These are phyloP conservation scores for Xenentodon cancila DNA, from an alignment of 2,797 vertebrate species.

Conservation along the genomic window DNA sequence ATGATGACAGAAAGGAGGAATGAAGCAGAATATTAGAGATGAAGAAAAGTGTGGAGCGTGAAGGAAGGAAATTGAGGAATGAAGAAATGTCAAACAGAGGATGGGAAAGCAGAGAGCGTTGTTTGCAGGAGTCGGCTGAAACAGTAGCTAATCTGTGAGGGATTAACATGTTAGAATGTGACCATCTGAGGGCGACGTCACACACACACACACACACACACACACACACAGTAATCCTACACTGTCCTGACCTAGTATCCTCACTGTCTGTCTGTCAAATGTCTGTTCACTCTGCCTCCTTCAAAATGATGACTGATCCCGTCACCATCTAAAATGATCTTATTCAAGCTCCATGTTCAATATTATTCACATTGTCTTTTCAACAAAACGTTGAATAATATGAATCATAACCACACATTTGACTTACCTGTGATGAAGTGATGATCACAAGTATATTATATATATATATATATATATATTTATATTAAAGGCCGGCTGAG, in stretches of 20 bases:
- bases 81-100: slow-evolving; percentile 8
- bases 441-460: too few species aligned
- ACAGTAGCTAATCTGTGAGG: slow-evolving; percentile 57
- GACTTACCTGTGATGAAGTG: too few species aligned
- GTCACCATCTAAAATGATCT: too few species aligned
- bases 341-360: too few species aligned
- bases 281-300: too few species aligned
- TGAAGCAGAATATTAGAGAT: background rate
- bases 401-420: too few species aligned
- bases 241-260: slow-evolving; percentile 58
- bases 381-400: background rate
- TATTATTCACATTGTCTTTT: too few species aligned
- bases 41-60: background rate
- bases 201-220: slow-evolving; percentile 15
- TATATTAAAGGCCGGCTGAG: too few species aligned
- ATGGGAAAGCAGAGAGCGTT: background rate
- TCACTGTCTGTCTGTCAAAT: too few species aligned
- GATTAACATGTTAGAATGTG: slow-evolving; percentile 63
- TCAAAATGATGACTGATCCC: slow-evolving; percentile 21
- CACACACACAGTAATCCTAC: slow-evolving; percentile 54
- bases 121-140: background rate
- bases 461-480: too few species aligned
- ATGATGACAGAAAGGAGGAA: slow-evolving; percentile 9
- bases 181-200: slow-evolving; percentile 41
- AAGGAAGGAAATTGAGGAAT: slow-evolving; percentile 11